Evolutionary conservation across 2,888 invertebrate genomes (phyloP).

Genomic region (Silvanus unidentatus): DNA sequence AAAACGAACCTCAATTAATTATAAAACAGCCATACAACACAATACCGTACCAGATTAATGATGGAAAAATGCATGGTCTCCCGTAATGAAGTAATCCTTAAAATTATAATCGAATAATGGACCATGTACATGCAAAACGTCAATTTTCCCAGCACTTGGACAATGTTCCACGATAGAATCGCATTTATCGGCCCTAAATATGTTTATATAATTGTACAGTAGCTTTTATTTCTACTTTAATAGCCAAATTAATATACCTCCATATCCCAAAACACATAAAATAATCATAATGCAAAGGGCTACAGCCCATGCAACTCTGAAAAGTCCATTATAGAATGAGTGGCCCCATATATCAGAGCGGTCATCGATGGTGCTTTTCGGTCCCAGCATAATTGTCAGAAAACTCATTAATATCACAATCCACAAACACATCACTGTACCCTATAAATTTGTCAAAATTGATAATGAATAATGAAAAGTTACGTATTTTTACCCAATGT

Average conservation of each 20-base stretch:
- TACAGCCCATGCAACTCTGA: constrained; percentile 1
- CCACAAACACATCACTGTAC: not conserved
- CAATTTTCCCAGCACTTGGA: not conserved
- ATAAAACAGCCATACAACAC: not conserved
- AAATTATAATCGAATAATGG: not conserved
- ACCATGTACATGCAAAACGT: constrained; percentile 3
- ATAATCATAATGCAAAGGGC: not conserved
- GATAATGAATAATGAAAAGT: not conserved
- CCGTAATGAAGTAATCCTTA: not conserved
- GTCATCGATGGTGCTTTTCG: not conserved
- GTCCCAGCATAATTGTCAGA: not conserved
- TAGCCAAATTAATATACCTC: too few relatives aligned
- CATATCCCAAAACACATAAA: not conserved
- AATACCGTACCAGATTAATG: not conserved
- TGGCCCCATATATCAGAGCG: not conserved
- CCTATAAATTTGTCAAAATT: not conserved
- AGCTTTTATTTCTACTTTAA: too few relatives aligned
- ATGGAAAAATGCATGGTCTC: not conserved
- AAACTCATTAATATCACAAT: not conserved
- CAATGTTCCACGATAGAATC: not conserved
- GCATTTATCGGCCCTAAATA: constrained; percentile 1
- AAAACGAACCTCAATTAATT: not conserved
- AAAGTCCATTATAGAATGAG: constrained; percentile 1
- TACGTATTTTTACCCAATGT: not conserved
- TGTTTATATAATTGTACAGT: too few relatives aligned